Percentiles rank a stretch among this genome's conserved stretches.
These are phyloP conservation scores for Caenorhabditis imperialis DNA, from an alignment of 2,888 invertebrate species.

Conservation along the genomic window DNA sequence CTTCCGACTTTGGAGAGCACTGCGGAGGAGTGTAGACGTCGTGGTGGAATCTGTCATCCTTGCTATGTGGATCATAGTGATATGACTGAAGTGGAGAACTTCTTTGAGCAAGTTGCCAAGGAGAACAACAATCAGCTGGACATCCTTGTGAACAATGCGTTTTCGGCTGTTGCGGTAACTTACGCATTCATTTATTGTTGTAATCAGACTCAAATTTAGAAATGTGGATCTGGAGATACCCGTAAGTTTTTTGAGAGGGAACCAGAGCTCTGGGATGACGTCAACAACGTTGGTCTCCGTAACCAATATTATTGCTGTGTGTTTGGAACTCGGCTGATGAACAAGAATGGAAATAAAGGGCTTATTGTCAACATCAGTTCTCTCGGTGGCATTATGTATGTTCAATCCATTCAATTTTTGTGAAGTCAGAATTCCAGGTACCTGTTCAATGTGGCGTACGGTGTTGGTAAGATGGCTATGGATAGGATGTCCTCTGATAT, in stretches of 20 bases:
- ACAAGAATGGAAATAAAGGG: slow-evolving; percentile 47
- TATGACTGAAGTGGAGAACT: slow-evolving; percentile 50
- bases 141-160: slow-evolving; percentile 80
- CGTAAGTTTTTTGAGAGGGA: slow-evolving; percentile 79
- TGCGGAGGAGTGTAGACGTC: slow-evolving; percentile 55
- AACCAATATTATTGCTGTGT: slow-evolving; percentile 80
- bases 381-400: slow-evolving; percentile 50
- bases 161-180: slow-evolving; percentile 74
- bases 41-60: slow-evolving; percentile 44
- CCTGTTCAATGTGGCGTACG: slow-evolving; percentile 79
- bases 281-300: slow-evolving; percentile 80
- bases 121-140: slow-evolving; percentile 79
- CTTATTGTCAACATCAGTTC: slow-evolving; percentile 59
- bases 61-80: slow-evolving; percentile 55
- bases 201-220: slow-evolving; percentile 10
- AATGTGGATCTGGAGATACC: slow-evolving; percentile 45
- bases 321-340: slow-evolving; percentile 79
- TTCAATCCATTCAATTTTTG: neutral
- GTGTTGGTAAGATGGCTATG: slow-evolving; percentile 79
- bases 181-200: no score
- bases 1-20: slow-evolving; percentile 69
- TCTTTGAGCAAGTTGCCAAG: slow-evolving; percentile 78
- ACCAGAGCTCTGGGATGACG: slow-evolving; percentile 79
- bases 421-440: slow-evolving; percentile 76
- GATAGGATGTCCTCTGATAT: slow-evolving; percentile 80